Conservation (phyloP, 2,888 invertebrate genomes). For the Plagiodera versicolora region DNA sequence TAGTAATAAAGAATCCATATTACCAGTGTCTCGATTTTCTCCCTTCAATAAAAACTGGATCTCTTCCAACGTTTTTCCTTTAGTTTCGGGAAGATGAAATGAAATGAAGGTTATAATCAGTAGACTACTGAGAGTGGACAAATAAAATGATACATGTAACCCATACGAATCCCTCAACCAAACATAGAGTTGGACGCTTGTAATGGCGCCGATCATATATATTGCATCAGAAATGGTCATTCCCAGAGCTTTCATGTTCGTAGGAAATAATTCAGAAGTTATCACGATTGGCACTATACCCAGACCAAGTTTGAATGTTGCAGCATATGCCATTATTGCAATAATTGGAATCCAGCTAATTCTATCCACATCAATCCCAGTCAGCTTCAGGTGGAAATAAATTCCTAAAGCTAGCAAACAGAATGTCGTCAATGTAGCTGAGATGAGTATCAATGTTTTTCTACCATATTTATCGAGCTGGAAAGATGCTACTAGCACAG, state of each 20-base stretch:
- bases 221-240: conserved; percentile 26
- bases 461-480: conserved; percentile 50
- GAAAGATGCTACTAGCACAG: conserved; percentile 44
- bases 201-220: not conserved
- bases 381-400: conserved; percentile 48
- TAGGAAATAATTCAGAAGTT: conserved; percentile 49
- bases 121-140: conserved; percentile 47
- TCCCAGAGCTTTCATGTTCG: conserved; percentile 48
- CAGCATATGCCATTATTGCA: conserved; percentile 46
- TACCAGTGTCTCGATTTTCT: not conserved
- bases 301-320: conserved; percentile 47
- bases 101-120: conserved; percentile 46
- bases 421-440: conserved; percentile 45
- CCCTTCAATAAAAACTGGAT: conserved; percentile 26
- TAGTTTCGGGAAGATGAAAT: conserved; percentile 48
- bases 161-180: conserved; percentile 37
- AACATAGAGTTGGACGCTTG: conserved; percentile 42
- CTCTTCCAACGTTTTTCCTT: conserved; percentile 29
- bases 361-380: conserved; percentile 37
- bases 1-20: not conserved
- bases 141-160: conserved; percentile 49
- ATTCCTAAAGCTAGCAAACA: conserved; percentile 46
- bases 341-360: conserved; percentile 49
- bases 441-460: conserved; percentile 44
- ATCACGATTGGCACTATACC: conserved; percentile 50